Evolutionary conservation across 2,888 invertebrate species (phyloP).

Genomic region (Dolichopus griseipennis): DNA sequence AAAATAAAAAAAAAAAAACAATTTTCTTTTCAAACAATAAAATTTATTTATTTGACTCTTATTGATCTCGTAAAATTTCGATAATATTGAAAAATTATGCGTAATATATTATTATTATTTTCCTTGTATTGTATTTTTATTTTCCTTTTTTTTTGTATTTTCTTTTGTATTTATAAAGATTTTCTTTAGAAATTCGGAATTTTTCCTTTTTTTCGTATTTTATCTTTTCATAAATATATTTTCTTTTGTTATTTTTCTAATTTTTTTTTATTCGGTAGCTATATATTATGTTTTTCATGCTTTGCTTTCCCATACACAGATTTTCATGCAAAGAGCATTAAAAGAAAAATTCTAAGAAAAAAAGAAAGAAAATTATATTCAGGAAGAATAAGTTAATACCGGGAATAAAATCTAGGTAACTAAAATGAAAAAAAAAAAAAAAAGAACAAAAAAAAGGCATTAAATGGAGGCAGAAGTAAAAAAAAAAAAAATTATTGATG

Average conservation of each 20-base stretch:
- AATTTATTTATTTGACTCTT: no score
- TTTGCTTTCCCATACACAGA: no score
- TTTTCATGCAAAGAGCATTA: not conserved
- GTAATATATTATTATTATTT: not conserved
- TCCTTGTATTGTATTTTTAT: not conserved
- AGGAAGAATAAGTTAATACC: not conserved
- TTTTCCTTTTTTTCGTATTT: not conserved
- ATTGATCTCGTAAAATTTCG: not conserved
- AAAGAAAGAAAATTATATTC: no score
- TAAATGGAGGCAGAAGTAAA: no score
- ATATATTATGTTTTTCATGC: no score
- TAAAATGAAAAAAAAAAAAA: not conserved
- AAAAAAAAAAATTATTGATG: not conserved
- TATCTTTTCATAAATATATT: not conserved
- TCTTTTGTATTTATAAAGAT: not conserved
- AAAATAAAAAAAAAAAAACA: no score
- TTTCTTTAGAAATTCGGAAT: not conserved
- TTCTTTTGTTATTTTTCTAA: no score
- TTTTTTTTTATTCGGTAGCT: no score
- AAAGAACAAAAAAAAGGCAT: not conserved
- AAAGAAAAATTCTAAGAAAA: not conserved
- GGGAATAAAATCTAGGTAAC: not conserved
- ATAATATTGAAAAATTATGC: conserved; percentile 4
- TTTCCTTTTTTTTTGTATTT: not conserved
- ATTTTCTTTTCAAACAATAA: no score